A percentile compares a stretch with the other conserved stretches of the same genome.
These are phyloP conservation scores for Pseudopodoces humilis DNA, from an alignment of 2,113 vertebrate genomes.

Conservation along the genomic window DNA sequence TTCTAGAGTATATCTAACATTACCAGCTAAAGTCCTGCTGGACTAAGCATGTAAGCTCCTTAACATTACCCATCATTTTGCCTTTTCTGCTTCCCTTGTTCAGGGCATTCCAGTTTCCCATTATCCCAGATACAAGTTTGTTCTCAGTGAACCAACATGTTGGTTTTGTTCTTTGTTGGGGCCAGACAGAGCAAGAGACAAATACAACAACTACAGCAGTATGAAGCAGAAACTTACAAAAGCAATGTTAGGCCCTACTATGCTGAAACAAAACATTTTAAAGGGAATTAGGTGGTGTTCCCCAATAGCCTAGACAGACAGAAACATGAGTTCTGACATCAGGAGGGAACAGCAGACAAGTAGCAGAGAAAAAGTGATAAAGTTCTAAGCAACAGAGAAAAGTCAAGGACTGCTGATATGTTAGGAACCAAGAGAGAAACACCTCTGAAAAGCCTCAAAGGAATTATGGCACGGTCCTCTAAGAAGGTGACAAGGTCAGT, in stretches of 20 bases:
- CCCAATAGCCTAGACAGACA: neutral
- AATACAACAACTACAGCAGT: neutral
- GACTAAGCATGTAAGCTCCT: neutral
- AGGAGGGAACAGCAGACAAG: neutral
- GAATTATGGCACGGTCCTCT: neutral
- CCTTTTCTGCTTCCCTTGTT: neutral
- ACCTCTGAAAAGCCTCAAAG: neutral
- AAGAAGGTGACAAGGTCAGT: neutral
- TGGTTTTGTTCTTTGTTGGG: conserved; percentile 6
- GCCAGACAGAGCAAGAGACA: neutral
- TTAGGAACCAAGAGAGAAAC: neutral
- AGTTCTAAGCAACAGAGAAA: neutral
- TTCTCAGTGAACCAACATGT: neutral
- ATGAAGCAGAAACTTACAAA: neutral
- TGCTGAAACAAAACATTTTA: neutral
- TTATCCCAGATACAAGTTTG: neutral
- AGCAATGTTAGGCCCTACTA: neutral
- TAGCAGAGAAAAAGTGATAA: neutral
- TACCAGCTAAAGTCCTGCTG: neutral
- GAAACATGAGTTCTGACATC: neutral
- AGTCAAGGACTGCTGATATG: neutral
- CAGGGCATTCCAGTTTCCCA: neutral
- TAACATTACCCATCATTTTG: neutral
- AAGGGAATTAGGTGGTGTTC: neutral
- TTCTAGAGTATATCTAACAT: neutral